Conservation (phyloP, 2,797 vertebrate genomes). For the Bovichtus variegatus region DNA sequence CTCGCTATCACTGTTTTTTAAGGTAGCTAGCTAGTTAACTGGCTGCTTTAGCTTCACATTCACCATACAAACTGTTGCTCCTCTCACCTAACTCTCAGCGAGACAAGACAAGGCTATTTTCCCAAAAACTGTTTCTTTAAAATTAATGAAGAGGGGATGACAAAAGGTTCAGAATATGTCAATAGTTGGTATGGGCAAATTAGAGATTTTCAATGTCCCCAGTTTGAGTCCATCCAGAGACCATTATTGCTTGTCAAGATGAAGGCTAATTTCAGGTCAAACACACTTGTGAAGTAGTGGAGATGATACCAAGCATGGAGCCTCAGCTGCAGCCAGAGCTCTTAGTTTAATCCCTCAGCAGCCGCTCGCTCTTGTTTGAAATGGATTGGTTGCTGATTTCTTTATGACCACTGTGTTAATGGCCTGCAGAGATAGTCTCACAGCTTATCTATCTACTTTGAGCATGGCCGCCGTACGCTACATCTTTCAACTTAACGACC, state of each 20-base stretch:
- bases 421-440: conserved; percentile 34
- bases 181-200: neutral
- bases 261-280: conserved; percentile 10
- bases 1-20: neutral
- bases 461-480: conserved; percentile 8
- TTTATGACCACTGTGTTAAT: conserved; percentile 20
- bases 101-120: neutral
- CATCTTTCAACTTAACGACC: conserved; percentile 41
- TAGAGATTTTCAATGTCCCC: neutral
- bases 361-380: conserved; percentile 29
- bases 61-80: neutral
- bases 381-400: conserved; percentile 37
- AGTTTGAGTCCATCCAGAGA: neutral
- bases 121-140: neutral
- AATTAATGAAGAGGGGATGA: neutral
- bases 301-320: neutral
- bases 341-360: conserved; percentile 45
- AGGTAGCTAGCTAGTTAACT: neutral
- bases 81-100: neutral
- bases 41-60: neutral
- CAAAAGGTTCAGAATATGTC: neutral
- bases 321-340: conserved; percentile 10
- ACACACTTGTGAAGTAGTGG: neutral
- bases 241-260: neutral
- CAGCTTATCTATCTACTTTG: conserved; percentile 33